Evolutionary conservation across 1,140 invertebrate species (phyloP).

Genomic region (Drosophila teissieri): DNA sequence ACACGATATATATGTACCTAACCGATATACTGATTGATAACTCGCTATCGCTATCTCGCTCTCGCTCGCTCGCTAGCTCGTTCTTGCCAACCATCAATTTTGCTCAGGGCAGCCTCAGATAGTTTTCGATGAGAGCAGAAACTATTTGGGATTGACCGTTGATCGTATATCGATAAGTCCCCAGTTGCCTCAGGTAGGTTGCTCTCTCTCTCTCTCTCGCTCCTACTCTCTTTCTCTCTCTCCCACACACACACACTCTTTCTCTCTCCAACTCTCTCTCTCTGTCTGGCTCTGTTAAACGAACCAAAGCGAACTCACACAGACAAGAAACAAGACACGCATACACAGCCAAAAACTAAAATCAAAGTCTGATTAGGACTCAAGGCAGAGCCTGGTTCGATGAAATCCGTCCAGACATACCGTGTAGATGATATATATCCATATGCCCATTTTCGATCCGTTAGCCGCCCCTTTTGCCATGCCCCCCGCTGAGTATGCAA

Average conservation of each 20-base stretch:
- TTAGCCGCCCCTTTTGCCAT: conserved; percentile 14
- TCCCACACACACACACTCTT: conserved; percentile 15
- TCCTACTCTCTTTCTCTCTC: conserved; percentile 20
- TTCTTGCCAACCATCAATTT: conserved; percentile 49
- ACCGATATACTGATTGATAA: conserved; percentile 45
- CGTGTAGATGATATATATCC: conserved; percentile 22
- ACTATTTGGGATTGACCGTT: conserved; percentile 46
- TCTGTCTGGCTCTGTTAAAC: conserved; percentile 12
- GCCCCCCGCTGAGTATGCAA: conserved; percentile 14
- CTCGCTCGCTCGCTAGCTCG: conserved; percentile 70
- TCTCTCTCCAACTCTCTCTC: conserved; percentile 14
- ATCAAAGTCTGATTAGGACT: conserved; percentile 20
- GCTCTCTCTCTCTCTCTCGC: conserved; percentile 43
- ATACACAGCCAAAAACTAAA: conserved; percentile 16
- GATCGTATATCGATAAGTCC: conserved; percentile 26
- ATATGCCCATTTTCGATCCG: conserved; percentile 10
- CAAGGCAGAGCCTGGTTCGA: conserved; percentile 6
- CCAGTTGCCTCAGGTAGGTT: conserved; percentile 66
- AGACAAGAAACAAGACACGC: conserved; percentile 30
- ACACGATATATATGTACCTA: conserved; percentile 30
- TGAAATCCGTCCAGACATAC: conserved; percentile 1
- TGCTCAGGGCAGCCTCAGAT: conserved; percentile 63
- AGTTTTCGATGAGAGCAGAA: conserved; percentile 54
- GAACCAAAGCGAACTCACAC: conserved; percentile 32
- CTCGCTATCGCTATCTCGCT: conserved; percentile 64